A percentile compares a stretch with the other conserved stretches of the same genome.
These are phyloP conservation scores for Pyrrhia umbra DNA, from an alignment of 2,888 invertebrate genomes.

Conservation along the genomic window DNA sequence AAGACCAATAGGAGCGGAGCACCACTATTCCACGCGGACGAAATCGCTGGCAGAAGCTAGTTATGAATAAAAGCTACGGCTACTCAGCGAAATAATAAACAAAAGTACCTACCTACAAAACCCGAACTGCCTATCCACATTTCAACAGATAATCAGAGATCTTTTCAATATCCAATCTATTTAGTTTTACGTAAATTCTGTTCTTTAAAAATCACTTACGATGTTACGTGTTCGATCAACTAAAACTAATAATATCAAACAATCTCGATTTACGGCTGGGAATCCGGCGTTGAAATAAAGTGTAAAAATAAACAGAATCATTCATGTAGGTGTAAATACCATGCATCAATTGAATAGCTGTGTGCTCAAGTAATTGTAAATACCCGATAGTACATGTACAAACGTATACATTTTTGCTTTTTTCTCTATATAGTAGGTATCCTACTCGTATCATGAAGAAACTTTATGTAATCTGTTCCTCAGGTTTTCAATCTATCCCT, in stretches of 20 bases:
- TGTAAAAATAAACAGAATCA: conserved; percentile 44
- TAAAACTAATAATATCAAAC: conserved; percentile 51
- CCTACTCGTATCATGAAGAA: no score
- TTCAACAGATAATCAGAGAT: conserved; percentile 39
- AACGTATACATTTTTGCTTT: no score
- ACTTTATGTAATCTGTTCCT: no score
- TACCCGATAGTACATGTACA: no score
- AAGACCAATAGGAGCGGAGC: no score
- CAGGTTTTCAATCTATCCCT: no score
- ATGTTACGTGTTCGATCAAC: conserved; percentile 49
- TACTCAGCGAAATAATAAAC: not conserved
- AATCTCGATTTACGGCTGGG: conserved; percentile 20
- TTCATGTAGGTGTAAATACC: not conserved
- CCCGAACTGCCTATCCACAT: not conserved
- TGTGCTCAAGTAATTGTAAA: conserved; percentile 17
- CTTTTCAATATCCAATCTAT: conserved; percentile 31
- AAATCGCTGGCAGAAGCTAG: no score
- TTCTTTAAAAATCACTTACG: conserved; percentile 41
- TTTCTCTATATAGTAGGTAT: not conserved
- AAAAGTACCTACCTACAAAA: not conserved
- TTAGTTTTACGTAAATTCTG: conserved; percentile 15
- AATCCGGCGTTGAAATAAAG: conserved; percentile 33
- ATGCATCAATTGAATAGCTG: not conserved
- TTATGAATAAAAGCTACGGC: not conserved
- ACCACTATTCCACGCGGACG: no score